Conservation (phyloP, 53 echinoderm and acorn worm species). For the Antedon mediterranea region DNA sequence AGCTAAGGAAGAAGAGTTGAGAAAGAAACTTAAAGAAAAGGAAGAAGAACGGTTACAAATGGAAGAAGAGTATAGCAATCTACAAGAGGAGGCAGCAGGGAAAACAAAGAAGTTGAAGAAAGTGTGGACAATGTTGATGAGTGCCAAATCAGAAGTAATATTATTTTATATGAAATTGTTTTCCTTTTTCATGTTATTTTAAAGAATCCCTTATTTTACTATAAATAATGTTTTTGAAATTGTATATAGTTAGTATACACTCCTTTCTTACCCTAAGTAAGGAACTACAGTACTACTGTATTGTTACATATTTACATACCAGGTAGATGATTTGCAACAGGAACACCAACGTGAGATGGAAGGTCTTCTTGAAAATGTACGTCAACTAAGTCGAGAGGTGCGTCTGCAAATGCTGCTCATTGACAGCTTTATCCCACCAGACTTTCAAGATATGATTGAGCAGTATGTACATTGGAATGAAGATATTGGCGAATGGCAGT, state of each 20-base stretch:
- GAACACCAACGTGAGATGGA: slow-evolving; percentile 98
- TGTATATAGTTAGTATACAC: too few relatives aligned
- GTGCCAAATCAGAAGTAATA: slow-evolving; percentile 88
- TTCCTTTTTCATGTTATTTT: not conserved
- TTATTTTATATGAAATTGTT: too few relatives aligned
- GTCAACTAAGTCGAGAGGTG: slow-evolving; percentile 76
- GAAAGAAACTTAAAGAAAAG: slow-evolving; percentile 71
- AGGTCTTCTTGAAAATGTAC: slow-evolving; percentile 77
- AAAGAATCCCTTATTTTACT: too few relatives aligned
- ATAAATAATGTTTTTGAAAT: not conserved
- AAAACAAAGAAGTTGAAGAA: slow-evolving; percentile 98
- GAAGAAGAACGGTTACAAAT: slow-evolving; percentile 79
- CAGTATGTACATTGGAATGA: slow-evolving; percentile 99
- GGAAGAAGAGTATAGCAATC: slow-evolving; percentile 77
- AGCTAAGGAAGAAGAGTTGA: slow-evolving; percentile 63
- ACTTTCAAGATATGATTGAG: slow-evolving; percentile 94
- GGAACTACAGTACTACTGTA: too few relatives aligned
- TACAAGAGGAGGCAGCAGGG: slow-evolving; percentile 85
- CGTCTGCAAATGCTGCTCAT: slow-evolving; percentile 82
- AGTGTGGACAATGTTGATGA: slow-evolving; percentile 98
- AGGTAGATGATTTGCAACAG: slow-evolving; percentile 85
- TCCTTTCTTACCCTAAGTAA: too few relatives aligned
- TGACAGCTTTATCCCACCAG: slow-evolving; percentile 89
- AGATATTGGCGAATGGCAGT: slow-evolving; percentile 96
- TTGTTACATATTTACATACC: too few relatives aligned